phyloP scores from a whole-genome alignment of 2,888 invertebrate genomes.

The Hemicrepidius hirtus region DNA sequence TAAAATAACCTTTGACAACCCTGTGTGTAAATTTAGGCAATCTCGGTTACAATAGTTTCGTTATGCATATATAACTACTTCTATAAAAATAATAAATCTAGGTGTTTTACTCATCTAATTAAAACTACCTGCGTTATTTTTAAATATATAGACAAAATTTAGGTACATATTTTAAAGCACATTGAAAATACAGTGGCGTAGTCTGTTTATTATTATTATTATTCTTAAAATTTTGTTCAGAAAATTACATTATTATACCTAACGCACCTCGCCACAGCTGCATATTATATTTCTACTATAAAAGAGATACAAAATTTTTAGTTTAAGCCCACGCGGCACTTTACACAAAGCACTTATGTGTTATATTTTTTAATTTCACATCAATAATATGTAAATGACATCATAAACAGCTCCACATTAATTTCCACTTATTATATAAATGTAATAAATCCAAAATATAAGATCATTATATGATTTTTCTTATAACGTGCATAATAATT shows the following conservation, averaged over 20 bases:
- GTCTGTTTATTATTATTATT: too few species aligned
- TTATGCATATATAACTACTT: conserved; percentile 43
- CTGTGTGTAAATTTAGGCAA: conserved; percentile 37
- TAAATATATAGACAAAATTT: conserved; percentile 12
- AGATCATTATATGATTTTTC: background rate
- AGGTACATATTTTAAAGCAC: conserved; percentile 38
- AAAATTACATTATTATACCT: conserved; percentile 9
- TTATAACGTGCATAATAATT: conserved; percentile 8
- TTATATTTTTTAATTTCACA: background rate
- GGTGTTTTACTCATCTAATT: conserved; percentile 21
- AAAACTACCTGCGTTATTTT: conserved; percentile 23
- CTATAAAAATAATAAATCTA: conserved; percentile 44
- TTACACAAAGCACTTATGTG: conserved; percentile 44
- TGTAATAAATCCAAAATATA: background rate
- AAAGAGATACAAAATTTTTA: conserved; percentile 21
- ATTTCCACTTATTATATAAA: conserved; percentile 7
- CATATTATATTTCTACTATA: background rate
- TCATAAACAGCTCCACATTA: background rate
- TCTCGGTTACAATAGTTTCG: conserved; percentile 39
- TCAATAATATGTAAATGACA: background rate
- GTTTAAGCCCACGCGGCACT: conserved; percentile 8
- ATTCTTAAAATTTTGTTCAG: background rate
- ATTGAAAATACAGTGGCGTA: conserved; percentile 27
- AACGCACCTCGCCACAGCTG: conserved; percentile 7
- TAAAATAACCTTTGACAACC: background rate